Base-by-base conservation (phyloP, 2,797 vertebrate species). In the Falco concolor region DNA sequence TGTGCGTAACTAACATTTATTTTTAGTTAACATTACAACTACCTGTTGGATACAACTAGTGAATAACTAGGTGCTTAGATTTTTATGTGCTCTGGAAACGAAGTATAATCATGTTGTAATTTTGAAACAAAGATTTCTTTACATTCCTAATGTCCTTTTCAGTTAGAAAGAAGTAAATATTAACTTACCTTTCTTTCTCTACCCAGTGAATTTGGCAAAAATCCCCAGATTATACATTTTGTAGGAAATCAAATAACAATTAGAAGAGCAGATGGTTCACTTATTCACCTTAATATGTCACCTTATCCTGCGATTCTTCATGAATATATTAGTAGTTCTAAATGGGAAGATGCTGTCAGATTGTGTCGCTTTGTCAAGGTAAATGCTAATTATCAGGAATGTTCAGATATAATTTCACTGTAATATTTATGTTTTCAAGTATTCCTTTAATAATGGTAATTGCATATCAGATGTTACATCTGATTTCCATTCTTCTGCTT, bases 321-420 rank as follows among this genome's bases (percentile, higher is more conserved):
- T 8, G 98, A 98, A 32, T 98, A 99, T 74, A 97, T 98, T 64
- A 89, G 96, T 92, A 86, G 98, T n/a, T 98, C 98, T 15, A 98
- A 98, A 56, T 99, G 99, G 99, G 98, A 99, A 68, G 98, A 99
- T 36, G 98, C 98, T 4, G 95, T 99, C 72, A 97, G 98, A 42
- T 98, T 99, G 74, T 99, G 99, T 89, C 98, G 98, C 63, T 99
- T 99, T 40, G 98, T 99, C 93, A 99, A 99, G 98, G 99, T 99
- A 97, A 89, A 59, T 68, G 76, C 73, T 49, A 24, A 69, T 42
- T 42, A 24, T 30, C 1, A 3, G 44, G 14, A 54, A 20, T 1
- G 0, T 36, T 40, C 61, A 19, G 13, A 1, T 19, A 3, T 15
- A 23, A 15, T 42, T 45, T 57, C 40, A 2, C 54, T 21, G 9